Evolutionary conservation across 2,113 vertebrate genomes (phyloP).

Genomic region (Cepphus grylle): DNA sequence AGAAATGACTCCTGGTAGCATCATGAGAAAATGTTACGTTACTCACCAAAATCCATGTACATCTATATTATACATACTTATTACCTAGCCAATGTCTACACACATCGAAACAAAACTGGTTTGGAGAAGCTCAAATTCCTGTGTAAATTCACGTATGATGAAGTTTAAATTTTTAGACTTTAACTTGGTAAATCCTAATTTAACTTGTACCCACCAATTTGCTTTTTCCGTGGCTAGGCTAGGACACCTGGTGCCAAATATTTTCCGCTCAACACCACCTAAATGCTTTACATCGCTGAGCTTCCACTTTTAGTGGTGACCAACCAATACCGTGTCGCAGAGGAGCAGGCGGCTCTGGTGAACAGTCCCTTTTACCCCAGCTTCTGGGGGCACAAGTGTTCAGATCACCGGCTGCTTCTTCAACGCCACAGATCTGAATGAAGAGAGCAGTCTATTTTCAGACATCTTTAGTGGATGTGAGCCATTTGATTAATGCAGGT

Average conservation of each 20-base stretch:
- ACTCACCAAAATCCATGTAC: neutral
- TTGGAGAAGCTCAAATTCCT: neutral
- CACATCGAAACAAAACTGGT: neutral
- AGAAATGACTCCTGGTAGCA: neutral
- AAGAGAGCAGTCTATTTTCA: neutral
- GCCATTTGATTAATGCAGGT: neutral
- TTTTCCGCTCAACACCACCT: neutral
- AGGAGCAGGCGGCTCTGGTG: neutral
- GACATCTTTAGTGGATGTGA: neutral
- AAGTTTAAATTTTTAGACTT: neutral
- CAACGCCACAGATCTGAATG: neutral
- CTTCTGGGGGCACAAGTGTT: neutral
- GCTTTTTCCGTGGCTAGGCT: neutral
- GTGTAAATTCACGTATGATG: neutral
- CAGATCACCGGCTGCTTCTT: neutral
- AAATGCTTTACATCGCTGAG: neutral
- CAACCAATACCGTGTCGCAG: rapidly evolving
- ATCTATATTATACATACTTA: neutral
- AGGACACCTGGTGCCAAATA: neutral
- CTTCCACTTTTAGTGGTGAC: neutral
- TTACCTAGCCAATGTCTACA: neutral
- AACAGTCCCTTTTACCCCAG: neutral
- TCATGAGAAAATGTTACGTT: neutral
- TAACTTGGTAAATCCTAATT: neutral
- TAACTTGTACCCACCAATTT: neutral